A percentile compares a stretch with the other conserved stretches of the same genome.
Evolutionary conservation across 1,140 invertebrate species (phyloP).

Genomic region (Caligus rogercresseyi): DNA sequence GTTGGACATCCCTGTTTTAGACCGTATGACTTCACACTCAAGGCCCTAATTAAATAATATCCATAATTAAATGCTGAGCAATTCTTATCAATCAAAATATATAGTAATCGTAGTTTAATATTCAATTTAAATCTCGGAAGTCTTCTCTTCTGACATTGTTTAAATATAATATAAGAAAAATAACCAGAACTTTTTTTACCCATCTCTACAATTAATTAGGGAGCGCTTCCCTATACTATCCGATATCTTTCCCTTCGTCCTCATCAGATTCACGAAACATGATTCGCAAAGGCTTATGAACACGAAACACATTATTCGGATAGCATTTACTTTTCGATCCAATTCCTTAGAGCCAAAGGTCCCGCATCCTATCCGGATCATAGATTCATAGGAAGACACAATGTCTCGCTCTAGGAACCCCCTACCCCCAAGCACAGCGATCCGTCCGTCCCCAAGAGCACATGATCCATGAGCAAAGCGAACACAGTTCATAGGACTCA

Average conservation of each 20-base stretch:
- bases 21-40: no score
- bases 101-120: no score
- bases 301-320: background rate
- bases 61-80: no score
- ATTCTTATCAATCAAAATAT: no score
- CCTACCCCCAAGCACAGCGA: background rate
- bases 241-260: background rate
- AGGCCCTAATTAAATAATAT: no score
- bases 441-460: background rate
- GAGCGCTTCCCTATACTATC: no score
- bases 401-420: background rate
- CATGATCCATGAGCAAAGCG: background rate
- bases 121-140: no score
- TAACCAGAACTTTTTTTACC: no score
- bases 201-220: no score
- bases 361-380: background rate
- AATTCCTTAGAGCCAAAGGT: background rate
- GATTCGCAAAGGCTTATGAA: background rate
- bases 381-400: background rate
- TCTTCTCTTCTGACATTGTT: no score
- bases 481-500: background rate
- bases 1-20: no score
- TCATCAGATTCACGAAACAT: background rate
- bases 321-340: background rate
- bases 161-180: no score